phyloP scores from a whole-genome alignment of 1,140 invertebrate species.

The Drosophila nikananu region DNA sequence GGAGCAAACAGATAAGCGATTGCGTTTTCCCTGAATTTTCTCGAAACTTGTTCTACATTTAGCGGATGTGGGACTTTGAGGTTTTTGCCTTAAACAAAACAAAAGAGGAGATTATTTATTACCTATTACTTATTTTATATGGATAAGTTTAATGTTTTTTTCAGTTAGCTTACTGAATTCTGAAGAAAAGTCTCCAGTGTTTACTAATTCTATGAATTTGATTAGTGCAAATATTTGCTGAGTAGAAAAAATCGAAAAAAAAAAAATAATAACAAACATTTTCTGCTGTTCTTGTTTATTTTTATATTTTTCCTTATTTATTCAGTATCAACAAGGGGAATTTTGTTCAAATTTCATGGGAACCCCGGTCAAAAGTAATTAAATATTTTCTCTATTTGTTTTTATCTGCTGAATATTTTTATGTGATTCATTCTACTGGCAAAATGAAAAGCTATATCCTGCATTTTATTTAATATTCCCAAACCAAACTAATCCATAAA shows the following conservation, averaged over 20 bases:
- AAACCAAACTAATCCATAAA: background rate
- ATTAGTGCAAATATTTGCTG: slow-evolving; percentile 2
- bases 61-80: slow-evolving; percentile 5
- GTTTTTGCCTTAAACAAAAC: background rate
- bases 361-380: background rate
- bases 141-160: background rate
- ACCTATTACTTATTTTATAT: background rate
- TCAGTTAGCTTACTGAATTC: background rate
- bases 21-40: slow-evolving; percentile 16
- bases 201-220: background rate
- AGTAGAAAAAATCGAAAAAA: background rate
- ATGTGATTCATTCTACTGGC: background rate
- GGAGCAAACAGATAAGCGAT: slow-evolving; percentile 21
- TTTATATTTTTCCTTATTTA: background rate
- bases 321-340: background rate
- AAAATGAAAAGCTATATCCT: background rate
- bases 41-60: slow-evolving; percentile 5
- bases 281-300: too few relatives aligned
- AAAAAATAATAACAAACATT: slow-evolving; percentile 4
- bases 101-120: slow-evolving; percentile 13
- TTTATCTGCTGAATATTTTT: background rate
- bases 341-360: background rate
- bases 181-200: background rate
- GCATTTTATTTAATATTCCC: background rate
- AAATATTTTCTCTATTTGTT: background rate